Base-by-base conservation (phyloP, 2,888 invertebrate genomes). In the Phalangium opilio region DNA sequence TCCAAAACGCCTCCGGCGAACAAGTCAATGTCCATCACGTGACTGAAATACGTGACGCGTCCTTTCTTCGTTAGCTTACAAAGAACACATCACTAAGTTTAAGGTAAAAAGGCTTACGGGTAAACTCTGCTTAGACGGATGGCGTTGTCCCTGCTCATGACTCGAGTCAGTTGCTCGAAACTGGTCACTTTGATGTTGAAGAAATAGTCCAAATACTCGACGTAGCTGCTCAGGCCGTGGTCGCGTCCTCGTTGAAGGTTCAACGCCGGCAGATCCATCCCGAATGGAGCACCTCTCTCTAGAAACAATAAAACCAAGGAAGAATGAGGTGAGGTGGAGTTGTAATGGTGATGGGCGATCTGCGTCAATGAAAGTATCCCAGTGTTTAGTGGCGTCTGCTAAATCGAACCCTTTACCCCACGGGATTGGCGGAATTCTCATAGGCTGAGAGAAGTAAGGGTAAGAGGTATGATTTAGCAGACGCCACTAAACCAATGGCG, bases 1-100 rank as follows among this genome's bases (percentile, higher is more conserved):
- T 93, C 91, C 12, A 86, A 82, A 35, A 90, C 63, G 0, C 83
- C 83, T 0, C 89, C 91, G 1, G 85, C 81, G 67, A 87, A 91
- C 21, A 90, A 65, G 64, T 91, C 91, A 27, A 91, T 76, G 64
- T 91, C 89, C 7, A 17, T 36, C 17, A 15, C 3, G 4, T 36
- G 14, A 12, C 14, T 4, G 17, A 33, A 11, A 10, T 33, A 11
- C 10, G 11, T 10, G 10, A 33, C 10, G 17, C 14, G 4, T 36
- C 14, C 4, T 4, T 36, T 36, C 4, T 15, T 36, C 14, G 14
- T 36, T 11, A n/a, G 11, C 4, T 15, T n/a, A 36, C 11, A 17
- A 36, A 36, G 11, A n/a, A 11, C 11, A 33, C 34, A 10, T 10
- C 10, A 11, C 10, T 33, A 33, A 33, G 34, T 10, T 33, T 33